Evolutionary conservation across 1,140 invertebrate species (phyloP), one percentile per base, ranked within the genome.

Genomic region (Drosophila ambigua): DNA sequence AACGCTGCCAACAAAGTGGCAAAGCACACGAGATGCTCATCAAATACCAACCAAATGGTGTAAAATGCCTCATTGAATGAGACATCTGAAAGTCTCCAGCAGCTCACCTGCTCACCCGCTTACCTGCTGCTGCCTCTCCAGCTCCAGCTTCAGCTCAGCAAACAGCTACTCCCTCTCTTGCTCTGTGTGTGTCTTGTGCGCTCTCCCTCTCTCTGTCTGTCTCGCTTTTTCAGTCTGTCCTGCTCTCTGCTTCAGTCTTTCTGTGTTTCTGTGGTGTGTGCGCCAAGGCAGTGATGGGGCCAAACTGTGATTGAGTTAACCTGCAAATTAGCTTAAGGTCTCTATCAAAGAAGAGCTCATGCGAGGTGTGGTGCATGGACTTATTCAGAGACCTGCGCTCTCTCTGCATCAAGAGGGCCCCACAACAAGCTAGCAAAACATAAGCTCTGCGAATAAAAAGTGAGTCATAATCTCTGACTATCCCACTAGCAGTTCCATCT

Each of bases 61-160:
- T 82, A 82, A 85, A 85, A 87, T 87, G 78, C 78, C 82, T 88
- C 83, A 85, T 87, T 87, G 83, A 87, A 77, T 62, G 48, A 50
- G 73, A 61, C 75, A 59, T 58, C 77, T 68, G 66, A 50, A 77
- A 74, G 63, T 57, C 61, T 77, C 55, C 69, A 39, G 35, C 11
- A 39, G 35, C 59, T 61, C 67, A 78, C 65, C 64, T 74, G 49
- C 44, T 43, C 26, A 20, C 20, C 16, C 1, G 16, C 16, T 16
- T 1, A 16, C 16, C 20, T 20, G 20, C 20, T 20, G 20, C 20
- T 20, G 2, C 20, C 20, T 20, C 20, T 20, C 20, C 20, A 20
- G 20, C 20, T 20, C 20, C 20, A 20, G 20, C 20, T 20, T 2
- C 1, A 20, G 20, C 20, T 20, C 20, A 20, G 20, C 20, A 20